Base-by-base conservation (phyloP, 2,113 vertebrate species). In the Notarius quadriscutis region DNA sequence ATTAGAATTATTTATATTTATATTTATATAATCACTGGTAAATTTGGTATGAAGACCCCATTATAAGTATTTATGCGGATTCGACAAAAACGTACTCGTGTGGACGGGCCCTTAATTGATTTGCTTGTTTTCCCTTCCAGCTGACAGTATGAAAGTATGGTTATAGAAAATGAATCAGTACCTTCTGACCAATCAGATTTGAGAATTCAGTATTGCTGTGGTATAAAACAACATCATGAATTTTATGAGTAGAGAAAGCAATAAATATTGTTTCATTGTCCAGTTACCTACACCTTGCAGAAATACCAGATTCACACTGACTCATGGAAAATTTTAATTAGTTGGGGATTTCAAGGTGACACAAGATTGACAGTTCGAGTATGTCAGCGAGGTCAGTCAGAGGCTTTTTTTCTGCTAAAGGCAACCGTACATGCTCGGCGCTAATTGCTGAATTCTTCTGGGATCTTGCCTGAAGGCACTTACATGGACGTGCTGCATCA, bases 331-430 rank as follows among this genome's bases (percentile, higher is more conserved):
- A 27, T 25, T 75, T n/a, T 87, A 65, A 84, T 87, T 81, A 53
- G 34, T 77, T 74, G 30, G 62, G 77, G 88, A 83, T 71, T 71
- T 75, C 58, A 67, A 53, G 34, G 48, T 88, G 88, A 88, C 77
- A 84, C 41, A 50, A 87, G 86, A 90, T 87, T 91, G 90, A 84
- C 90, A 87, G 84, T 60, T 88, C 22, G 62, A 48, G 71, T 69
- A 69, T 75, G 86, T 74, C 58, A 83, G 82, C 53, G 22, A 55
- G 90, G 84, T 89, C 86, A 84, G 58, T 20, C 30, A 17, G 81
- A 80, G 90, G 84, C 80, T 77, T 57, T 69, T 57, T 57, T 30
- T 58, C 57, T 65, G 88, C 86, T 87, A 27, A 83, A 88, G 86
- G 86, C 86, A 87, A 71, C 53, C 60, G 27, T 60, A 60, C 57